These are phyloP conservation scores for Rambutsinella grinnellia DNA, from an alignment of 2,888 invertebrate genomes.

Conservation along the genomic window DNA sequence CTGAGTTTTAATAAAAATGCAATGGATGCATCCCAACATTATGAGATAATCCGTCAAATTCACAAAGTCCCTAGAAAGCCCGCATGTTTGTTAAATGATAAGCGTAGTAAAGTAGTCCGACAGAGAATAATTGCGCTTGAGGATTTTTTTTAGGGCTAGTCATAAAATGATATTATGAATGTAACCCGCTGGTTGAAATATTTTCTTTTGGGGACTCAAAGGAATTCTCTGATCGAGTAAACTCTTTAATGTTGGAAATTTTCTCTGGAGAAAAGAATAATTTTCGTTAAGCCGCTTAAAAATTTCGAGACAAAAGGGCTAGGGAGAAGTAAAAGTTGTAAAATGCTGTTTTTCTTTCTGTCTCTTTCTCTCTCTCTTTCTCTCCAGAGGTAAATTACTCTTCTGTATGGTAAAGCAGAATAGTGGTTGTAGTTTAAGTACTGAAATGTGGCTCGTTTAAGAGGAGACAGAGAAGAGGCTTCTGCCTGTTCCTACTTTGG, in stretches of 20 bases:
- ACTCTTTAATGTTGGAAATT: not conserved
- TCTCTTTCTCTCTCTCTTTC: not conserved
- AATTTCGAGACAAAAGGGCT: constrained; percentile 20
- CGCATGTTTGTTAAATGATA: not conserved
- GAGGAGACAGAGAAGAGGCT: not conserved
- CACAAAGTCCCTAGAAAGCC: not conserved
- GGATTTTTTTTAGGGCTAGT: too few relatives aligned
- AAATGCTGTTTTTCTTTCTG: not conserved
- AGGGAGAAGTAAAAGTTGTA: not conserved
- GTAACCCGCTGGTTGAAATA: not conserved
- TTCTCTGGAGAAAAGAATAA: constrained; percentile 13
- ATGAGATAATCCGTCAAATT: not conserved
- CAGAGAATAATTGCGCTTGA: not conserved
- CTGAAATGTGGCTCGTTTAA: not conserved
- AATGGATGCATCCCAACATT: not conserved
- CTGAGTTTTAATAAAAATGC: not conserved
- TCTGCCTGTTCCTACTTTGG: not conserved
- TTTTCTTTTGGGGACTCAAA: not conserved
- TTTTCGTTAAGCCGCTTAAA: constrained; percentile 16
- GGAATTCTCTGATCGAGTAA: not conserved
- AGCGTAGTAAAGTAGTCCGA: not conserved
- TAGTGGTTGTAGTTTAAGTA: not conserved
- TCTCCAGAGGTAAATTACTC: not conserved
- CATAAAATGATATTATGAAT: too few relatives aligned
- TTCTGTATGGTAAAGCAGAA: not conserved